Evolutionary conservation across 2,888 invertebrate genomes (phyloP).

Genomic region (Cerceris ruficornis): DNA sequence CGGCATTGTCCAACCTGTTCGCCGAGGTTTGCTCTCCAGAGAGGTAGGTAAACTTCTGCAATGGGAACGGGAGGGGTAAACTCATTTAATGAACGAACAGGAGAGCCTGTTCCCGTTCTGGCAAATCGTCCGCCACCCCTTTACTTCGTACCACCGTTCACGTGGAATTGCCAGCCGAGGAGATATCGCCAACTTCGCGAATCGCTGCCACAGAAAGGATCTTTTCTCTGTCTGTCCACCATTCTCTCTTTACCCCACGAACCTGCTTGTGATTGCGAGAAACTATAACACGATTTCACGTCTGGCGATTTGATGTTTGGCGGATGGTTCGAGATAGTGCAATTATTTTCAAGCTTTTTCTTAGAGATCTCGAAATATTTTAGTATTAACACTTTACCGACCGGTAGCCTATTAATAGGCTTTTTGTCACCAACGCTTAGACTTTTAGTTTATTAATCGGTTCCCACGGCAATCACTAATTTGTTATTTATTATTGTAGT

Average conservation of each 20-base stretch:
- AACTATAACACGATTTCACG: conserved; percentile 49
- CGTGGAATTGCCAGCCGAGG: conserved; percentile 40
- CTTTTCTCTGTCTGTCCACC: conserved; percentile 43
- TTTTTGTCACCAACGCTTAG: too few species aligned
- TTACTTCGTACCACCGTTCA: conserved; percentile 22
- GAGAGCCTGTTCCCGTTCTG: conserved; percentile 39
- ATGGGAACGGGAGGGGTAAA: conserved; percentile 38
- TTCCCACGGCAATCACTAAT: too few species aligned
- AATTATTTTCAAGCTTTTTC: neutral
- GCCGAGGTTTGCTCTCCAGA: conserved; percentile 13
- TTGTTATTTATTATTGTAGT: too few species aligned
- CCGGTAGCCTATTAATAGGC: too few species aligned
- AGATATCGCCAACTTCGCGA: conserved; percentile 60
- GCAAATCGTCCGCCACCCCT: conserved; percentile 31
- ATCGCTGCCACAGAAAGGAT: conserved; percentile 54
- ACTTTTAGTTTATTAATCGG: too few species aligned
- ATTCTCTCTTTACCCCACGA: neutral
- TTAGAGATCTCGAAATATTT: too few species aligned
- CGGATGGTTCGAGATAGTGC: neutral
- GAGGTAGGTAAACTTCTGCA: conserved; percentile 33
- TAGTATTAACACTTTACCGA: too few species aligned
- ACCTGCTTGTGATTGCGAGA: conserved; percentile 24
- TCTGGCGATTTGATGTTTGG: conserved; percentile 7
- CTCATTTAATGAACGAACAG: conserved; percentile 62
- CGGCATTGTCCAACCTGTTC: conserved; percentile 16